A percentile compares a stretch with the other conserved stretches of the same genome.
phyloP scores from a whole-genome alignment of 2,797 vertebrate species.

The Todus mexicanus region DNA sequence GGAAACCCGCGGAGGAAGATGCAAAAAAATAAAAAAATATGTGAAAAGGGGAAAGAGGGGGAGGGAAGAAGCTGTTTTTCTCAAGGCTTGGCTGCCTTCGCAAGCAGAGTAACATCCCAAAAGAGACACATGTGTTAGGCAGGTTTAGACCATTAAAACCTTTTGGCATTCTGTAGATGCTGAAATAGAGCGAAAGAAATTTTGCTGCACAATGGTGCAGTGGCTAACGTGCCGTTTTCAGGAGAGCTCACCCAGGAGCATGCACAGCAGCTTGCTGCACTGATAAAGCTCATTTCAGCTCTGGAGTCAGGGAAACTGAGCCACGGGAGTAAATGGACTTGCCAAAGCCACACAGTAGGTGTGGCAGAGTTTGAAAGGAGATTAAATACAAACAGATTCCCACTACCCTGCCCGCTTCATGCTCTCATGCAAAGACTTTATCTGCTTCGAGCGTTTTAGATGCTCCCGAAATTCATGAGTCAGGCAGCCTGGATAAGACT shows the following conservation, averaged over 20 bases:
- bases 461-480: neutral
- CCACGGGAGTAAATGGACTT: neutral
- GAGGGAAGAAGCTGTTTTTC: conserved; percentile 21
- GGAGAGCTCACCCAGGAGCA: neutral
- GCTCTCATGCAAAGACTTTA: rapidly evolving
- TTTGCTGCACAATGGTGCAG: rapidly evolving
- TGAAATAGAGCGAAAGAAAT: neutral
- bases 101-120: neutral
- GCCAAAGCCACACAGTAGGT: neutral
- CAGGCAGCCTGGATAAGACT: neutral
- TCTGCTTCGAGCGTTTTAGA: neutral
- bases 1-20: conserved; percentile 26
- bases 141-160: neutral
- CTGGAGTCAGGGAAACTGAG: neutral
- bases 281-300: neutral
- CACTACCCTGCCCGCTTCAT: neutral
- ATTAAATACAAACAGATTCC: neutral
- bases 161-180: neutral
- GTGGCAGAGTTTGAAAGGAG: neutral
- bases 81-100: neutral
- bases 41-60: neutral
- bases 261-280: neutral
- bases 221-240: neutral
- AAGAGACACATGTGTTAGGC: neutral
- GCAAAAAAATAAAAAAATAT: neutral